Base-by-base conservation (phyloP, 2,888 invertebrate species). In the Hydrotaea cyrtoneurina region DNA sequence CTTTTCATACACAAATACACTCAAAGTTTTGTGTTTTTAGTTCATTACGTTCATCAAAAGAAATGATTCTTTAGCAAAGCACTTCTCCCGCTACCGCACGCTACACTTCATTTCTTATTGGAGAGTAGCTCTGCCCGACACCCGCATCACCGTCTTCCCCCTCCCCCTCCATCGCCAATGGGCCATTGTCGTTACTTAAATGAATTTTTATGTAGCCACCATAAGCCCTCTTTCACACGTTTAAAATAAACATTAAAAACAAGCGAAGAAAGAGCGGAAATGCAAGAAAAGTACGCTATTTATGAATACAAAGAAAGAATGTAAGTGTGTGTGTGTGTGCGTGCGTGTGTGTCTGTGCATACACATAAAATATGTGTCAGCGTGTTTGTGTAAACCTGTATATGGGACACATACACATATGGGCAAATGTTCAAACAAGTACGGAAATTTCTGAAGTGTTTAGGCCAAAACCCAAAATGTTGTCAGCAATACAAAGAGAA, bases 241-340 rank as follows among this genome's bases (percentile, higher is more conserved):
- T 76, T 69, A 77, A 83, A 83, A 80, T 59, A 83, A 73, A 83
- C 78, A 75, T 78, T 74, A 74, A 82, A 82, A 82, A 21, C 1
- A 5, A 11, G 59, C 1, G 15, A 26, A 26, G 59, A 59, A 23
- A 15, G 26, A 59, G 59, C 59, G 26, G 59, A 59, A 59, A 26
- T 59, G 59, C 59, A 59, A 59, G 23, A 59, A 55, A 55, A 21
- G 13, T 11, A 23, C 59, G 59, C 26, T 59, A 59, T 59, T 59
- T 59, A 59, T 26, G 26, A 59, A 15, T 26, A 26, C 15, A 59
- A 26, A 23, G 59, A 59, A 59, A 55, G 23, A 26, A 21, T 11
- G 8, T 59, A 4, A 26, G 59, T 0, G 8, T 59, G 15, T 59
- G 59, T 0, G 7, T 21, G 57, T 57, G 31, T 31, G 31, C 31